These are phyloP conservation scores for Camptogramma bilineatum DNA, from an alignment of 2,888 invertebrate species.

Conservation along the genomic window DNA sequence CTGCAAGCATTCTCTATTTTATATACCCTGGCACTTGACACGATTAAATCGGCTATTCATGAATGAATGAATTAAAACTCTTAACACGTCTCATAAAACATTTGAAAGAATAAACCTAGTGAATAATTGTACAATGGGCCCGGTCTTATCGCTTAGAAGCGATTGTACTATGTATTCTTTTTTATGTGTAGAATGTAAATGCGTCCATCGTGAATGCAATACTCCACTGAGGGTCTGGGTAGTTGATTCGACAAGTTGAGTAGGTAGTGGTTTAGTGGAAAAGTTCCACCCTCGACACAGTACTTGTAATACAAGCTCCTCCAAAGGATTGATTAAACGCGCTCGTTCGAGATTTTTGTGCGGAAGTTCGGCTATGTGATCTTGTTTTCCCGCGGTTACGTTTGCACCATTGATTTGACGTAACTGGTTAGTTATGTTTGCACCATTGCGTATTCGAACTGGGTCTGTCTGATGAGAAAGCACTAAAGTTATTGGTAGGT, in stretches of 20 bases:
- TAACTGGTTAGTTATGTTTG: no score
- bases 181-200: conserved; percentile 50
- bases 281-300: conserved; percentile 46
- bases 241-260: conserved; percentile 52
- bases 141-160: neutral
- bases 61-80: no score
- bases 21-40: no score
- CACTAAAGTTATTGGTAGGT: no score
- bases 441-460: no score
- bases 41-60: no score
- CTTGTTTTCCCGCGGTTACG: neutral
- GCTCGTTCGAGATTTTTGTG: conserved; percentile 10
- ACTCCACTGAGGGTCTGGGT: conserved; percentile 36
- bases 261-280: conserved; percentile 46
- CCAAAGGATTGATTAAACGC: conserved; percentile 32
- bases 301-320: conserved; percentile 23
- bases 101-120: no score
- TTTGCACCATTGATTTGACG: no score
- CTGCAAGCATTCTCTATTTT: no score
- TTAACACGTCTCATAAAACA: no score
- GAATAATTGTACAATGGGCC: no score
- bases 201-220: conserved; percentile 50
- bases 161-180: conserved; percentile 53
- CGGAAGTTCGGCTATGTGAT: conserved; percentile 1
- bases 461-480: no score